Evolutionary conservation across 2,888 invertebrate species (phyloP), one percentile per base, ranked within the genome.

Genomic region (Parthenolecanium corni): DNA sequence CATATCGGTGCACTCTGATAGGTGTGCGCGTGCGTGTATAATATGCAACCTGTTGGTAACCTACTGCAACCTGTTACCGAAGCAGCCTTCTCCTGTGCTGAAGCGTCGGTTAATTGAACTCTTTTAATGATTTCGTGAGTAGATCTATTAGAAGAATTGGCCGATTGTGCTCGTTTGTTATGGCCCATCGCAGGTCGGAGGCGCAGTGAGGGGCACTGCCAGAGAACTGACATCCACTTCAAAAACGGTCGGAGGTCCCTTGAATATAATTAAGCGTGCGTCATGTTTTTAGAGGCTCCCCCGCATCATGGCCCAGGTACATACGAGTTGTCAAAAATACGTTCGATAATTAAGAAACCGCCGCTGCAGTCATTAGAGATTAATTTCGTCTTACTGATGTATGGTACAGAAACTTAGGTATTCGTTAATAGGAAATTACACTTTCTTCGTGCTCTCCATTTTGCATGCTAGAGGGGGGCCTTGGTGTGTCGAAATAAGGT

Each of bases 71-170:
- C 49, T 49, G 49, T 49, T 49, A 49, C 20, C 49, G 6, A n/a
- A n/a, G n/a, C 3, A 49, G 14, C 40, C 36, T 52, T 52, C 52
- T 56, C 20, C 21, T n/a, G 23, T 44, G 52, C 31, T 31, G 18
- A 61, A 49, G 61, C 61, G 61, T 61, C 61, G 61, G 61, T 61
- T 61, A 61, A 61, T 61, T 61, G 61, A 61, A 61, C 61, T 61
- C 61, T 61, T 61, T 61, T 61, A 61, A 61, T 61, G 61, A 61
- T 61, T 61, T 49, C 47, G 61, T 61, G 61, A 61, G 61, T 61
- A 38, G 61, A 61, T 61, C 49, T 49, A 61, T 61, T 61, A 61
- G 38, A 18, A 49, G 61, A 61, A 61, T 61, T 49, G 49, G 61
- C 31, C 51, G 61, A 61, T 61, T 61, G 61, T 49, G 51, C 61